These are phyloP conservation scores for Hippolais icterina DNA, from an alignment of 2,113 vertebrate species.

Conservation along the genomic window DNA sequence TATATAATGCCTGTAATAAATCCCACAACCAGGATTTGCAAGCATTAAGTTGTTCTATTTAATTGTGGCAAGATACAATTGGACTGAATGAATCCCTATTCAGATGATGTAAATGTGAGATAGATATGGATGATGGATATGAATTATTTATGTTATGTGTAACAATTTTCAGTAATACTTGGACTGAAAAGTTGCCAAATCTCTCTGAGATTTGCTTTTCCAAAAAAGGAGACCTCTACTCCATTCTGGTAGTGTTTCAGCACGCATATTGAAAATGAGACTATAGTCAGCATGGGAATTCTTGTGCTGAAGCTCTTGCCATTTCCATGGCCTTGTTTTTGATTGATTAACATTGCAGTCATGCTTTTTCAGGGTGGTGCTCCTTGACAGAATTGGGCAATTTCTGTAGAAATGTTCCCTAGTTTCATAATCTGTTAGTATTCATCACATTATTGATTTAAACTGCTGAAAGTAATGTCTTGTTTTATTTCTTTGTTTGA, in stretches of 20 bases:
- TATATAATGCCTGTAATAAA: background rate
- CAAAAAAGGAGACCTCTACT: background rate
- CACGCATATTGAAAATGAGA: background rate
- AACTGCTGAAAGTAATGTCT: background rate
- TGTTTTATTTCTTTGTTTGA: background rate
- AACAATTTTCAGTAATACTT: background rate
- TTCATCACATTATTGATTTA: background rate
- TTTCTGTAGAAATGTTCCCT: background rate
- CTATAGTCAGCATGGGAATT: background rate
- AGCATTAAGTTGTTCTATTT: background rate
- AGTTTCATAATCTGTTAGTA: background rate
- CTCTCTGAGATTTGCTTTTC: background rate
- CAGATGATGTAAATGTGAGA: background rate
- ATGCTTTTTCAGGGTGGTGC: slow-evolving; percentile 17
- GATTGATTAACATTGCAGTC: background rate
- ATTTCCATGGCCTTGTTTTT: background rate
- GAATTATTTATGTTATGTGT: background rate
- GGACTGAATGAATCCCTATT: background rate
- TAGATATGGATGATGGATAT: background rate
- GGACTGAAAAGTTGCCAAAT: background rate
- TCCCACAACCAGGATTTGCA: background rate
- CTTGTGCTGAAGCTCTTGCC: background rate
- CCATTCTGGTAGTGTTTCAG: background rate
- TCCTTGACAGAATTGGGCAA: background rate
- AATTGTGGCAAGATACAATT: background rate